Conservation (phyloP, 1,140 invertebrate genomes). For the Lepidotrigona ventralis region DNA sequence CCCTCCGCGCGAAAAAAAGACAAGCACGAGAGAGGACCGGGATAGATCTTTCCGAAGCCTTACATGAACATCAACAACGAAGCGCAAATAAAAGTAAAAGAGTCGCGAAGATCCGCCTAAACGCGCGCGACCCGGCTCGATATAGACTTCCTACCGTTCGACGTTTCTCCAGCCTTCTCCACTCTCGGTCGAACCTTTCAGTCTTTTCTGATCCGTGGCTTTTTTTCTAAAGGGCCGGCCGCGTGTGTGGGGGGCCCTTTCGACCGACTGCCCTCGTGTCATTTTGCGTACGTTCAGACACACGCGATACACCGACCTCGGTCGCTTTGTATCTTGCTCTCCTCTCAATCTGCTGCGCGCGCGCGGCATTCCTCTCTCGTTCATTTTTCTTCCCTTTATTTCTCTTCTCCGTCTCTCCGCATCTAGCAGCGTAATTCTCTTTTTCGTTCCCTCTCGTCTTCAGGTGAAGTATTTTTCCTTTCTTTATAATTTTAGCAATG, state of each 20-base stretch:
- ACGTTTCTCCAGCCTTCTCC: constrained; percentile 6
- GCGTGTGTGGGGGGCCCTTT: constrained; percentile 45
- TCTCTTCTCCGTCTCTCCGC: neutral
- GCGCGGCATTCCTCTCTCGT: neutral
- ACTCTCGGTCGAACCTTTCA: neutral
- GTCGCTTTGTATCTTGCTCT: neutral
- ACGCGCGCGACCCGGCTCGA: constrained; percentile 13
- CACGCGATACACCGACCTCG: constrained; percentile 32
- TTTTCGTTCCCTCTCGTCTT: too few relatives aligned
- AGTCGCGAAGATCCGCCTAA: constrained; percentile 39
- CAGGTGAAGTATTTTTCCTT: neutral
- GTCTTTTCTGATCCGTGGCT: constrained; percentile 41
- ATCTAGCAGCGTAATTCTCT: too few relatives aligned
- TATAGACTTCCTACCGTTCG: constrained; percentile 23
- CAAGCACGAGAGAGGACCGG: constrained; percentile 13
- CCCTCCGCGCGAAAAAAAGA: constrained; percentile 21
- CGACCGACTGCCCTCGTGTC: constrained; percentile 48
- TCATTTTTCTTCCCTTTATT: neutral
- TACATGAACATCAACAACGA: constrained; percentile 62
- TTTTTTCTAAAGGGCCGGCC: constrained; percentile 25
- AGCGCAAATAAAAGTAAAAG: constrained; percentile 60
- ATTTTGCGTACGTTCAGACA: constrained; percentile 44
- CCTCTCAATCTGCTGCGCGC: neutral
- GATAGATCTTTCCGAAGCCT: constrained; percentile 55
- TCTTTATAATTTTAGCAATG: neutral